Evolutionary conservation across 1,140 invertebrate genomes (phyloP), one percentile per base, ranked within the genome.

Genomic region (roundworm (Caenorhabditis elegans)): DNA sequence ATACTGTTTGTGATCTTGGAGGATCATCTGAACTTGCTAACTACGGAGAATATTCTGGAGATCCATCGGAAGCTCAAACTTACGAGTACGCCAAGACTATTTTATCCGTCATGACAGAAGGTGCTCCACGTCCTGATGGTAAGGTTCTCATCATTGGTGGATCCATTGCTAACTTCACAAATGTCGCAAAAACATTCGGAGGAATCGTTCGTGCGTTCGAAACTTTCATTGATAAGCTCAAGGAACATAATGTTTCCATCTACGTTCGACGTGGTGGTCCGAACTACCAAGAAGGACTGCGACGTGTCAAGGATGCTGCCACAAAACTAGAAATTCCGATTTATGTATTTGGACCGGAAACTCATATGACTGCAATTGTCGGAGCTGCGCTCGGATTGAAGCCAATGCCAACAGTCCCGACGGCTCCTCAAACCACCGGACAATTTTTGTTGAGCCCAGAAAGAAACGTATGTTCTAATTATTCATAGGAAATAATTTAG

Each of bases 51-150:
- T 99, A 99, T 91, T 98, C 96, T 60, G 97, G 97, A 2, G 98
- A 98, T 3, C 98, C 97, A 5, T 97, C 95, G 39, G 97, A 99
- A 91, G 94, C 95, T 86, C 98, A 99, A 91, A 99, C 98, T 0
- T 98, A 98, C 83, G 97, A 99, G 91, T 99, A 99, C 90, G 97
- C 98, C 0, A 98, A 98, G 90, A 99, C 97, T 0, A 94, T 99
- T 85, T 92, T 99, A 26, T 93, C 93, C 36, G 92, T 99, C 11
- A 99, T 99, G 97, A 98, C 96, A 31, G 94, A 87, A 93, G 95
- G 89, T 90, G 92, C 2, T 91, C 94, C 76, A 94, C 95, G 88
- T 46, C 83, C 88, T 1, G 88, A 90, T 89, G 92, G 92, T 6
- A 93, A 93, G 88, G 93, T 99, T 19, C 92, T 99, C 15, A 97